A percentile compares a stretch with the other conserved stretches of the same genome.
These are phyloP conservation scores for Melanostoma scalare DNA, from an alignment of 2,888 invertebrate genomes.

Conservation along the genomic window DNA sequence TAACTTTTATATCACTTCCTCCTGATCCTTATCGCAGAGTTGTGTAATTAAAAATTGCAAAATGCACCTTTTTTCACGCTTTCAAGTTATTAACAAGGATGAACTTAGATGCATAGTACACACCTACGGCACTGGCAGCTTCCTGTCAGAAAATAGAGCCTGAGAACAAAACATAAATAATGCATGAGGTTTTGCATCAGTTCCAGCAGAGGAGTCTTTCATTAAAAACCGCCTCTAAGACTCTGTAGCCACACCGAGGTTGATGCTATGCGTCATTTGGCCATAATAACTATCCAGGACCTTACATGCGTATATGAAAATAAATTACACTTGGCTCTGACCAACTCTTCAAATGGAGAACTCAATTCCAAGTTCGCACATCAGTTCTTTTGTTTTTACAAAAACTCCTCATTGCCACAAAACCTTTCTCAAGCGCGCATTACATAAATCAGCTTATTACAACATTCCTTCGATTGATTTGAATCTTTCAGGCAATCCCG, in stretches of 20 bases:
- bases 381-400: constrained; percentile 51
- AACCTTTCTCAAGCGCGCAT: constrained; percentile 12
- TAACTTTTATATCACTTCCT: constrained; percentile 4
- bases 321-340: background rate
- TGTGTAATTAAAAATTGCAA: constrained; percentile 58
- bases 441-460: constrained; percentile 22
- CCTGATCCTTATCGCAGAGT: constrained; percentile 39
- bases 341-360: background rate
- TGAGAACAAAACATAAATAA: constrained; percentile 66
- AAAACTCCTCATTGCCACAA: background rate
- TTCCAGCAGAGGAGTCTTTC: background rate
- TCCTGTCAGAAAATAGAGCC: constrained; percentile 13
- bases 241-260: background rate
- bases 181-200: constrained; percentile 65
- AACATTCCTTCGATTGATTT: constrained; percentile 43
- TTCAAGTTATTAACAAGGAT: constrained; percentile 42
- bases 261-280: background rate
- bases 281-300: background rate
- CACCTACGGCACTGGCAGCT: constrained; percentile 52
- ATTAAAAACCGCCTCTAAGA: constrained; percentile 10
- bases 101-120: background rate
- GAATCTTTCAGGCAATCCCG: constrained; percentile 14
- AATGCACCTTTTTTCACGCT: constrained; percentile 55
- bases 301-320: background rate
- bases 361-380: constrained; percentile 15